Evolutionary conservation across 2,888 invertebrate species (phyloP).

Genomic region (Cheilosia scutellata): DNA sequence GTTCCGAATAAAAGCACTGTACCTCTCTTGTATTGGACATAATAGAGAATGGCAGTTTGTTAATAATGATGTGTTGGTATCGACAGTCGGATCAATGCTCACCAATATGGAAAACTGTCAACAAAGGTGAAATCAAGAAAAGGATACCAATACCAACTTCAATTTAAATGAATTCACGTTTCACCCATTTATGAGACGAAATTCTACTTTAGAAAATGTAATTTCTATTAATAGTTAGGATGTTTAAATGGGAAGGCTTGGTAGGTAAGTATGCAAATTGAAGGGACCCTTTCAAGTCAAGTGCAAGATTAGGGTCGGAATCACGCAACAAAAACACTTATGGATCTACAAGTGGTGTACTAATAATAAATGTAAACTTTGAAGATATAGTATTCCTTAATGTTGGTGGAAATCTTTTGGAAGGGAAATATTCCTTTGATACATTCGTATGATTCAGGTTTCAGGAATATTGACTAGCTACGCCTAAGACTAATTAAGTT

Average conservation of each 20-base stretch:
- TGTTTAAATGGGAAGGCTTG: not conserved
- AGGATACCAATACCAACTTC: not conserved
- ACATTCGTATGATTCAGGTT: too few relatives aligned
- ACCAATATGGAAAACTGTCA: conserved; percentile 20
- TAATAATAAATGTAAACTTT: not conserved
- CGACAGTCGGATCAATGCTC: conserved; percentile 9
- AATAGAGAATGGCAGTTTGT: conserved; percentile 3
- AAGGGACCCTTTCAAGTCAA: not conserved
- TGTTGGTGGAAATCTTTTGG: too few relatives aligned
- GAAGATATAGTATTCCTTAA: not conserved
- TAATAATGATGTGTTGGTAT: not conserved
- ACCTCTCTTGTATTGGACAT: conserved; percentile 1
- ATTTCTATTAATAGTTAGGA: not conserved
- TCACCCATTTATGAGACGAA: not conserved
- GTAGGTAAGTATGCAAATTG: not conserved
- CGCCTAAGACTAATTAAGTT: too few relatives aligned
- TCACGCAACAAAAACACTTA: not conserved
- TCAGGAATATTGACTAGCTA: too few relatives aligned
- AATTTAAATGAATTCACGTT: not conserved
- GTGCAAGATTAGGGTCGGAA: not conserved
- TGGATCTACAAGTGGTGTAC: not conserved
- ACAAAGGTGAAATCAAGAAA: conserved; percentile 7
- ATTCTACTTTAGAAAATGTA: not conserved
- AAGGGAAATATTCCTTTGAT: too few relatives aligned
- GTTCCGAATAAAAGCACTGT: not conserved